These are phyloP conservation scores for Parnassius glacialis DNA, from an alignment of 2,888 invertebrate species.

Conservation along the genomic window DNA sequence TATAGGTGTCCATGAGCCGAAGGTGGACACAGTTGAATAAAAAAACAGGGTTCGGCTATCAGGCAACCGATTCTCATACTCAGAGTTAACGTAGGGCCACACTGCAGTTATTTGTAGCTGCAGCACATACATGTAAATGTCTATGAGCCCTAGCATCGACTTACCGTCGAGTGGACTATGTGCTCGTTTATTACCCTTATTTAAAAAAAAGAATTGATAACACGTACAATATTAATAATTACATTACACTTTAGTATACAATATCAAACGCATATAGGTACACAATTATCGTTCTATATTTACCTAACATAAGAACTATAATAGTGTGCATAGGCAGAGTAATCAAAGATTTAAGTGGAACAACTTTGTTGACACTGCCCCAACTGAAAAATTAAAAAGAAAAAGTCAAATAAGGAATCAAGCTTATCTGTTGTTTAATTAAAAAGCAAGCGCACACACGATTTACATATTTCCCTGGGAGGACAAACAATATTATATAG, in stretches of 20 bases:
- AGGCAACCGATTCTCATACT: no score
- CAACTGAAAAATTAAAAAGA: slow-evolving; percentile 43
- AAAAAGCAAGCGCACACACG: slow-evolving; percentile 61
- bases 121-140: no score
- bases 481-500: slow-evolving; percentile 52
- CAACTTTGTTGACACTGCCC: slow-evolving; percentile 49
- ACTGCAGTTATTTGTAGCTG: no score
- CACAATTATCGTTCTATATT: slow-evolving; percentile 28
- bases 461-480: slow-evolving; percentile 69
- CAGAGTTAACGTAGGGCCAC: no score
- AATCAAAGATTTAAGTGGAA: slow-evolving; percentile 35
- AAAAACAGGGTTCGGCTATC: no score
- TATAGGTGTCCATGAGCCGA: no score
- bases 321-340: slow-evolving; percentile 26
- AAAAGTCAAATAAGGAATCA: slow-evolving; percentile 66
- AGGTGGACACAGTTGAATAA: no score
- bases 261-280: slow-evolving; percentile 18
- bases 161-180: no score
- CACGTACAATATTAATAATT: no score
- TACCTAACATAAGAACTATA: slow-evolving; percentile 30
- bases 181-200: no score
- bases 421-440: slow-evolving; percentile 75
- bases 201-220: no score
- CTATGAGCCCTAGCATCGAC: no score
- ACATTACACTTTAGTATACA: neutral